Evolutionary conservation across 2,797 vertebrate genomes (phyloP).

Genomic region (Euphonia xanthogaster): DNA sequence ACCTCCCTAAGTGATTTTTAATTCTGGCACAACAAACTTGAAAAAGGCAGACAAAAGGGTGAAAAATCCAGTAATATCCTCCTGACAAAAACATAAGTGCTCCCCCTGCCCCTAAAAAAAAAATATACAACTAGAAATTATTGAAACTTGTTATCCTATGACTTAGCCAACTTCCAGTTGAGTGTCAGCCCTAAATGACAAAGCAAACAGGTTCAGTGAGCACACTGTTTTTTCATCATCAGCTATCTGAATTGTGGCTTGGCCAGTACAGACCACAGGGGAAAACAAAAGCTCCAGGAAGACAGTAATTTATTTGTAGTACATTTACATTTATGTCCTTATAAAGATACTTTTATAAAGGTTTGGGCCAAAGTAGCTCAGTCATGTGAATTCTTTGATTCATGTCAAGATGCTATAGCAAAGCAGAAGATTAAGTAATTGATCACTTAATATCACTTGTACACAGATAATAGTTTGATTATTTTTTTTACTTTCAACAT

Average conservation of each 20-base stretch:
- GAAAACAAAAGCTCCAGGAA: not conserved
- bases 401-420: not conserved
- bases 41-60: not conserved
- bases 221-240: not conserved
- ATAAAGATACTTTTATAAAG: not conserved
- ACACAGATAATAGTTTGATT: too few species aligned
- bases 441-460: not conserved
- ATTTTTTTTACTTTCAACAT: not conserved
- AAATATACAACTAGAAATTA: not conserved
- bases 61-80: not conserved
- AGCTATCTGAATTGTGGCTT: not conserved
- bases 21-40: not conserved
- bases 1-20: not conserved
- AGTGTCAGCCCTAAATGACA: not conserved
- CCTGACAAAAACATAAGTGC: not conserved
- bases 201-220: not conserved
- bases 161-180: not conserved
- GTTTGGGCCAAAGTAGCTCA: not conserved
- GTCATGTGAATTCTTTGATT: not conserved
- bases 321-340: not conserved
- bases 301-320: not conserved
- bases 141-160: not conserved
- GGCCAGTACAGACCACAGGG: not conserved
- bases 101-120: not conserved
- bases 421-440: not conserved